Percentiles rank a stretch among this genome's conserved stretches.
These are phyloP conservation scores for Saguinus midas DNA, from an alignment of 2,113 vertebrate genomes.

Conservation along the genomic window DNA sequence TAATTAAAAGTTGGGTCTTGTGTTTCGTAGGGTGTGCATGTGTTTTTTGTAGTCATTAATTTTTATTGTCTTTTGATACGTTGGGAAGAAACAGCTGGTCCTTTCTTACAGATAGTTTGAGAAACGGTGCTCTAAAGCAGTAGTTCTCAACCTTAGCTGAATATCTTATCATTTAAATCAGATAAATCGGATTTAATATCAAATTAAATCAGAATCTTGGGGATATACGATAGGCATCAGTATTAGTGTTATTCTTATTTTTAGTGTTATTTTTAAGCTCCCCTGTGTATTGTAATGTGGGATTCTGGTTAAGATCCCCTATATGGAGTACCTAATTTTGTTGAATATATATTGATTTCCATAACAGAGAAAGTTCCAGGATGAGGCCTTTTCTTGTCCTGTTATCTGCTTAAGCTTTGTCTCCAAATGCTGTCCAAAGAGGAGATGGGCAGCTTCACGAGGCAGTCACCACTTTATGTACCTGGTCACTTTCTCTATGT, in stretches of 20 bases:
- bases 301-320: background rate
- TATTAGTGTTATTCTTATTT: background rate
- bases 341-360: background rate
- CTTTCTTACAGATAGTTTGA: background rate
- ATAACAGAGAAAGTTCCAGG: background rate
- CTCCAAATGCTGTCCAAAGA: background rate
- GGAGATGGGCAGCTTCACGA: background rate
- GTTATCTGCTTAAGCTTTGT: background rate
- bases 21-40: background rate
- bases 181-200: background rate
- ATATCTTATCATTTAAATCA: background rate
- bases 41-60: background rate
- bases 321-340: background rate
- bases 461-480: no score
- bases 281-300: background rate
- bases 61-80: background rate
- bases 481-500: no score
- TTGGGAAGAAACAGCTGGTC: background rate
- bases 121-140: background rate
- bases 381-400: background rate
- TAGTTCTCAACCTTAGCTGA: background rate
- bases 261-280: background rate
- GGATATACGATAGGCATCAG: background rate
- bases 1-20: background rate
- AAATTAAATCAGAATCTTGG: background rate